Base-by-base conservation (phyloP, 1,140 invertebrate species). In the Eufriesea mexicana region DNA sequence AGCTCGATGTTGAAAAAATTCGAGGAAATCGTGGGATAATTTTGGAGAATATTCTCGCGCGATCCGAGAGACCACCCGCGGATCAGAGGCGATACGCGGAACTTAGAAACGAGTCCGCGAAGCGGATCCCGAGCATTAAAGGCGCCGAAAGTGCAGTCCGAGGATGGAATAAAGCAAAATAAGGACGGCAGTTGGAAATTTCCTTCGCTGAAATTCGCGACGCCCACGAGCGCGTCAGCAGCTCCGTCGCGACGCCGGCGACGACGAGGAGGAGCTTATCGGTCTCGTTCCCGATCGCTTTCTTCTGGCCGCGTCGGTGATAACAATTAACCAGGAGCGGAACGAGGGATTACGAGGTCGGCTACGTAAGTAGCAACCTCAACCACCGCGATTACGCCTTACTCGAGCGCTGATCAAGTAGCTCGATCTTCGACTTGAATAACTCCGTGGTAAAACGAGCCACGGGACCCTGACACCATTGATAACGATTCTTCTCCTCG, bases 381-480 rank as follows among this genome's bases (percentile, higher is more conserved):
- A 72, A 72, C 72, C 45, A 75, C 23, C 71, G 59, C 70, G 45
- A 70, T 54, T 64, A 70, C 84, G 77, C 54, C 51, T 57, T 59
- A 51, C 7, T 83, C 51, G 62, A 87, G 35, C 16, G 49, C 35
- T 47, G 77, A 87, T 77, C 76, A 61, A 85, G 61, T 71, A 80
- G 82, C 66, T 84, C 45, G 59, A 88, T 85, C 79, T 72, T 57
- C 85, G 84, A 79, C 73, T 66, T 62, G 64, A 72, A 72, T 84
- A 83, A 82, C 64, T 78, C 47, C 51, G 79, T 61, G 72, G 68
- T 84, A 77, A 86, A 86, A 84, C 81, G 86, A 87, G 54, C 73
- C 76, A 84, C 61, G 59, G 62, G 78, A 87, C 86, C 86, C 78
- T 88, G 86, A 88, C 86, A 88, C 86, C 86, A 85, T 88, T 88